Percentiles rank a stretch among this genome's conserved stretches.
Evolutionary conservation across 2,888 invertebrate genomes (phyloP).

Genomic region (Homarus gammarus): DNA sequence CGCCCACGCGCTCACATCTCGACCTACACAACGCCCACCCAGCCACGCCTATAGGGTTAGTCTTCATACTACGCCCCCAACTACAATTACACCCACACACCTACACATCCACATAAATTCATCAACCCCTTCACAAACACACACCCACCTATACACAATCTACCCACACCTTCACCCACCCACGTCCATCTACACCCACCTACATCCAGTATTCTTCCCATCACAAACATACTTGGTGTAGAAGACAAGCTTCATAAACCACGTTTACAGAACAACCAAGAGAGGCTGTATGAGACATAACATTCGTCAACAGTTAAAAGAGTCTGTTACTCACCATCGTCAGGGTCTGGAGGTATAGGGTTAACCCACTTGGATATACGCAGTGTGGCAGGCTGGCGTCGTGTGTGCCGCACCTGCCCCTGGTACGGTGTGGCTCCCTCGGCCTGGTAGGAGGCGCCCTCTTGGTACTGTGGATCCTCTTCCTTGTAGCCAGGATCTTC

Average conservation of each 20-base stretch:
- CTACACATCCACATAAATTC: neutral
- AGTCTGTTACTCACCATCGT: constrained; percentile 67
- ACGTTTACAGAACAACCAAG: no score
- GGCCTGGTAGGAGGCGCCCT: neutral
- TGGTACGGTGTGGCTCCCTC: constrained; percentile 6
- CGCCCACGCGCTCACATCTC: no score
- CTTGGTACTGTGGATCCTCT: neutral
- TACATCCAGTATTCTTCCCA: no score
- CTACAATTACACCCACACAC: neutral
- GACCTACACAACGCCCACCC: no score
- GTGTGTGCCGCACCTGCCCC: constrained; percentile 1
- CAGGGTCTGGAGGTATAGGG: constrained; percentile 74
- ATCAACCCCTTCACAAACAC: neutral
- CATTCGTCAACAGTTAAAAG: no score
- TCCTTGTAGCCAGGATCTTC: neutral
- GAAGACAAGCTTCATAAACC: no score
- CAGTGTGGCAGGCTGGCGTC: constrained; percentile 55
- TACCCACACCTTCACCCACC: constrained; percentile 5
- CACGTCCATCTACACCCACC: no score
- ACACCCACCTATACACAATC: constrained; percentile 21
- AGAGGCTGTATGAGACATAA: no score
- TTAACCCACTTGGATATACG: constrained; percentile 76
- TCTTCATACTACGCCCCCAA: no score
- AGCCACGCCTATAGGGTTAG: no score
- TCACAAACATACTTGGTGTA: no score